Base-by-base conservation (phyloP, 1,140 invertebrate genomes). In the Asobara japonica region DNA sequence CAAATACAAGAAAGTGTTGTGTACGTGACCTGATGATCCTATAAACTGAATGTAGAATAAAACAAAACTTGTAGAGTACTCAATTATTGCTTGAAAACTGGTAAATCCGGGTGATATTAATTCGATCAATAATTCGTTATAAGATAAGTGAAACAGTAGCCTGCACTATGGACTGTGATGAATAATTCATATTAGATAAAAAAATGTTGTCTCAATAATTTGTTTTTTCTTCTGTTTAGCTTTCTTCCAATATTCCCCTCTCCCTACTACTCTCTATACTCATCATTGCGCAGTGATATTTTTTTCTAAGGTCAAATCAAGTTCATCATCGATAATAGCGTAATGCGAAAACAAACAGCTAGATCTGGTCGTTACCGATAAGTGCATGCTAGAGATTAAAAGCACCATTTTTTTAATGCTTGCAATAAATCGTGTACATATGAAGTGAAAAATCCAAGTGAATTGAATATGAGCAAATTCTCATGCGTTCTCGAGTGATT, bases 311-410 rank as follows among this genome's bases (percentile, higher is more conserved):
- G 83, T 87, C 83, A 82, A 77, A 70, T 81, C 80, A 85, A 86
- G 84, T 87, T 87, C 83, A 87, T 87, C 83, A 83, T 87, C 82
- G 85, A 87, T 87, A 86, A 85, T 84, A 83, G 80, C 79, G 77
- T 77, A 80, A 77, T 27, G 79, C 84, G 76, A 83, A 84, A 85
- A 86, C 82, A 86, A 85, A 78, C 76, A 81, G 79, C 83, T 86
- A 86, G 84, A 85, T 78, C 80, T 83, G 82, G 78, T 72, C 80
- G 79, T 82, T 78, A 75, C 78, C 79, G 85, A 86, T 84, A 86
- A 84, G 75, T 82, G 69, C 18, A 65, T 64, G 68, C 65, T 74
- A 74, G 30, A 72, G 71, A 74, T 75, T 69, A 67, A 77, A 67
- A 73, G 62, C 8, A 45, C 27, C 65, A 64, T 67, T 66, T 29